Base-by-base conservation (phyloP, 2,113 vertebrate species). In the Tympanuchus pallidicinctus region DNA sequence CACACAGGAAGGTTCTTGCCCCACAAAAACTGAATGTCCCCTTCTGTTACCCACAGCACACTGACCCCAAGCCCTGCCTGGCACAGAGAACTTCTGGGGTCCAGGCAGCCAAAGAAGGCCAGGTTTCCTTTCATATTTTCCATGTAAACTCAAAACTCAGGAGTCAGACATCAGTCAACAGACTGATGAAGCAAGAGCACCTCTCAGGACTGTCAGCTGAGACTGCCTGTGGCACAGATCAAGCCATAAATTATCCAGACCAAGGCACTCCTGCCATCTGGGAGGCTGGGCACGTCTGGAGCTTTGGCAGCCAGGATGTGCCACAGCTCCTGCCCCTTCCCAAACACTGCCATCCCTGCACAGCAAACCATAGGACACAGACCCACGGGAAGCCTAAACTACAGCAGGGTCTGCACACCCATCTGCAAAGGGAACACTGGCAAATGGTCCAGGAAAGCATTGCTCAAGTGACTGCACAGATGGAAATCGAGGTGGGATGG, bases 51-150 rank as follows among this genome's bases (percentile, higher is more conserved):
- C 14, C 45, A 63, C 72, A 71, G 0, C 69, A 76, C 70, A 89
- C 47, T 11, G 11, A 50, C 79, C 28, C 65, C 64, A 71, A 20
- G 56, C 18, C 28, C 20, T 10, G 11, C 50, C 54, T 52, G 32
- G 28, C 60, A 78, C 40, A 77, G 48, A 47, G 82, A 42, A 84
- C 45, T 11, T 42, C 32, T 81, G 30, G 56, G 56, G 30, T 32
- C 30, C 56, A 32, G 30, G 81, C 52, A 52, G 66, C 77, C 52
- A 42, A n/a, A 1, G 0, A 57, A 74, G 34, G 16, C 30, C 79
- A 88, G 84, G 52, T 65, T n/a, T 75, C 54, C 64, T 75, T 78
- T 74, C 82, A 21, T 59, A 25, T 88, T 93, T 88, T 74, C 91
- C 82, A 42, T 16, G 27, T 82, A 73, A 48, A 63, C 38, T 47